phyloP scores from a whole-genome alignment of 1,140 invertebrate genomes.

The Drosophila azteca region DNA sequence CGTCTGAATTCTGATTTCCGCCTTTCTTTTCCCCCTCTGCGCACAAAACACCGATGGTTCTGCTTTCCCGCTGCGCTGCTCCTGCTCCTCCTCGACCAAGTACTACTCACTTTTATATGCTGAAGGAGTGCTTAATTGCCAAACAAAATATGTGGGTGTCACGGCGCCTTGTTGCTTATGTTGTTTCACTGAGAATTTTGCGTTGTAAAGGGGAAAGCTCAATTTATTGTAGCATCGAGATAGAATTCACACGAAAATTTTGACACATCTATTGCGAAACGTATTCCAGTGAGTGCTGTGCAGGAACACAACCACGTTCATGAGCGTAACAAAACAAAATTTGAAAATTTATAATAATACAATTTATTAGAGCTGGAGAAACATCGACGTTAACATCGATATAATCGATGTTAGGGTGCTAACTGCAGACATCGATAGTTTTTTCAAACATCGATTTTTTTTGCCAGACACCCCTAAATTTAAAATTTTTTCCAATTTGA shows the following conservation, averaged over 20 bases:
- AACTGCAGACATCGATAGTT: too few species aligned
- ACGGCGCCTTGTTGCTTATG: conserved; percentile 23
- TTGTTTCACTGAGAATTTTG: conserved; percentile 75
- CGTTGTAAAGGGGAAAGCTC: conserved; percentile 53
- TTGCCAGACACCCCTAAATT: too few species aligned
- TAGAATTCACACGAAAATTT: conserved; percentile 72
- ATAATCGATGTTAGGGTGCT: too few species aligned
- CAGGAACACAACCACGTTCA: conserved; percentile 64
- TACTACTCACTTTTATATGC: conserved; percentile 59
- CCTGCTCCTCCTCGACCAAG: too few species aligned
- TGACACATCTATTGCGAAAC: conserved; percentile 70
- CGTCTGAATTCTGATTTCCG: conserved; percentile 49
- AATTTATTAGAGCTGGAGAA: conserved; percentile 38
- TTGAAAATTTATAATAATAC: conserved; percentile 58
- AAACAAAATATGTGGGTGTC: conserved; percentile 9
- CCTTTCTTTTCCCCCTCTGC: conserved; percentile 50
- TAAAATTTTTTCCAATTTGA: too few species aligned
- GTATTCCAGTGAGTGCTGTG: conserved; percentile 62
- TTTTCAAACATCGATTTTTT: too few species aligned
- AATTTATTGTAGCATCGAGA: conserved; percentile 72
- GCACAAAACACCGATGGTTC: not conserved
- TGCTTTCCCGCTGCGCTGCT: too few species aligned
- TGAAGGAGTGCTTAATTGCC: conserved; percentile 14
- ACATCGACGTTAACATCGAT: too few species aligned
- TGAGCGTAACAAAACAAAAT: conserved; percentile 75